phyloP scores from a whole-genome alignment of 23 tunicate genomes.

The Oikopleura albicans region DNA sequence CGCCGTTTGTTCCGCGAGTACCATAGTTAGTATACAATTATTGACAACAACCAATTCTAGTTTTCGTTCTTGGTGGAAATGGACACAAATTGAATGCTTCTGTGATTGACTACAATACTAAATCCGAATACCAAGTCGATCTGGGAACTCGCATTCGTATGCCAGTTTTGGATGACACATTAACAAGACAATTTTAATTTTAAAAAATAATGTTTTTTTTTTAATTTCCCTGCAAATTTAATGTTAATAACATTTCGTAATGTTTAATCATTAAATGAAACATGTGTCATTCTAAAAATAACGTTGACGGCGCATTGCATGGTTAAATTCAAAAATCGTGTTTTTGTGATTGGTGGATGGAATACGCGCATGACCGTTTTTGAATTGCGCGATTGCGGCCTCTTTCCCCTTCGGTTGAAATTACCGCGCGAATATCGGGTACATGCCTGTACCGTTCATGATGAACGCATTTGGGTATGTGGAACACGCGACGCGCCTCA shows the following conservation, averaged over 20 bases:
- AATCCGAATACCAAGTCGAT: background rate
- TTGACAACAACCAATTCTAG: too few species aligned
- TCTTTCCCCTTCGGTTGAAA: background rate
- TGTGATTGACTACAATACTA: background rate
- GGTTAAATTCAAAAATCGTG: background rate
- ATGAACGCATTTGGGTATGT: slow-evolving; percentile 11
- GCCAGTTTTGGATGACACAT: too few species aligned
- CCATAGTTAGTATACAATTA: too few species aligned
- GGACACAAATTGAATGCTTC: slow-evolving; percentile 2
- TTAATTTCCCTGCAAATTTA: too few species aligned
- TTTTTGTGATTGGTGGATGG: slow-evolving; percentile 17
- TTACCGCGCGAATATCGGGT: background rate
- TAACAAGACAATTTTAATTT: too few species aligned
- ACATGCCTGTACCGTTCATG: background rate
- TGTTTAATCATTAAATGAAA: too few species aligned
- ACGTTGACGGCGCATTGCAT: background rate
- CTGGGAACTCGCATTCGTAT: background rate
- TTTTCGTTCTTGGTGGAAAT: slow-evolving; percentile 4
- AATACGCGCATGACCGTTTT: background rate
- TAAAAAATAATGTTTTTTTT: too few species aligned
- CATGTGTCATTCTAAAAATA: too few species aligned
- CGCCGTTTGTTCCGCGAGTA: too few species aligned
- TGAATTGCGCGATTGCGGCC: background rate
- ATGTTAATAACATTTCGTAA: too few species aligned
- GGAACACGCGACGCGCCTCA: background rate